Base-by-base conservation (phyloP, 2,797 vertebrate species). In the Hypotaenidia philippensis region DNA sequence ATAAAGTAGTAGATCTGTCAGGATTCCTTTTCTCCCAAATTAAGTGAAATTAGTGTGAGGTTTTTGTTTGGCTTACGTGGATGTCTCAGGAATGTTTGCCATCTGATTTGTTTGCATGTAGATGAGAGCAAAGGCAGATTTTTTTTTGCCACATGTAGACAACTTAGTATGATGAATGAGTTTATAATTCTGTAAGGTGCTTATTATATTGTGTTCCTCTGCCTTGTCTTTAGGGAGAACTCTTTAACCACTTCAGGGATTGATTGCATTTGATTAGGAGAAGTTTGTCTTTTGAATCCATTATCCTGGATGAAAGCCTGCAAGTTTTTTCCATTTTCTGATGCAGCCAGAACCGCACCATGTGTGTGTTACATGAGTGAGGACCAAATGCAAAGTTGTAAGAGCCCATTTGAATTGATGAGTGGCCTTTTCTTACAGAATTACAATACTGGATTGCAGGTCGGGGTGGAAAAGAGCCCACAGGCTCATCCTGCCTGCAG, bases 131-230 rank as follows among this genome's bases (percentile, higher is more conserved):
- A 88, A 91, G 82, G 77, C 82, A 31, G 44, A 6, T 22, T 49
- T 49, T 47, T 31, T 22, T 44, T 40, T 57, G 45, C 83, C 1
- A 0, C 70, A 20, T 27, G 59, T 69, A 93, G 80, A 64, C 94
- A 77, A 40, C 64, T 77, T 85, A 32, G 64, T n/a, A 13, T 94
- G 94, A 94, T 90, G 86, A 93, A 96, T 93, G 93, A 59, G 74
- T 90, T 96, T 94, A 74, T 96, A 94, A 91, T 93, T 94, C 83
- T 77, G 60, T 64, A 90, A 95, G 74, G 66, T 93, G 70, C 87
- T 95, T 95, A 88, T 94, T 95, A 68, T 34, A 44, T 96, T 87
- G 70, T 65, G 36, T 75, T 95, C 40, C n/a, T 72, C 82, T 90
- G 83, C 74, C 74, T 76, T 94, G 56, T 96, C 87, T 94, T 89